Base-by-base conservation (phyloP, 2,888 invertebrate species). In the Epinotia demarniana region DNA sequence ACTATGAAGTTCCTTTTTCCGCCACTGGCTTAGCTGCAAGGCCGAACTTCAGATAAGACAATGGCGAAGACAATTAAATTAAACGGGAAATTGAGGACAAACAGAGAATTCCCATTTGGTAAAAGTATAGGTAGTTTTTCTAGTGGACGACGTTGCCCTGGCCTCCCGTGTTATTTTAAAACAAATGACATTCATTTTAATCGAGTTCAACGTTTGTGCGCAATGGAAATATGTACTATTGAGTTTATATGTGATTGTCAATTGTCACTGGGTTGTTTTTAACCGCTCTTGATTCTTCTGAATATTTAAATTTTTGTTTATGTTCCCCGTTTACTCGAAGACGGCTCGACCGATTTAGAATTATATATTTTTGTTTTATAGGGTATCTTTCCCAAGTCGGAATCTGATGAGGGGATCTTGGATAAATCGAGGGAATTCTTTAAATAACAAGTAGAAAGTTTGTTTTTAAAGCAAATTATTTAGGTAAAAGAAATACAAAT, bases 21-120 rank as follows among this genome's bases (percentile, higher is more conserved):
- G 27, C 33, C 72, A 64, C n/a, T 23, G 33, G 18, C 49, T 53
- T 19, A 55, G 61, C 57, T 60, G 18, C 71, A 78, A 77, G 68
- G 57, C 64, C 75, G 53, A 33, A 72, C 78, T 78, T 75, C 53
- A 80, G 87, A 87, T 87, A 88, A 86, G 86, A 85, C 84, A 86
- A 85, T 84, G 83, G 83, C 79, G 79, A 81, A 78, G 83, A 84
- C 87, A 86, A 87, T 87, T 87, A 87, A 85, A 82, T 86, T 83
- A 82, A 85, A 82, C 53, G 68, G 75, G 72, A 62, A 62, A 72
- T 79, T 77, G 78, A 78, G 79, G 80, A 66, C 80, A 80, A 81
- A 81, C 80, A 82, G 81, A 74, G 82, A 79, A 81, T 83, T 82
- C 80, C 82, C 82, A 82, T 84, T 85, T 80, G 77, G 69, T 75